A percentile compares a stretch with the other conserved stretches of the same genome.
These are phyloP conservation scores for Mungos mungo DNA, from an alignment of 2,113 vertebrate species.

Conservation along the genomic window DNA sequence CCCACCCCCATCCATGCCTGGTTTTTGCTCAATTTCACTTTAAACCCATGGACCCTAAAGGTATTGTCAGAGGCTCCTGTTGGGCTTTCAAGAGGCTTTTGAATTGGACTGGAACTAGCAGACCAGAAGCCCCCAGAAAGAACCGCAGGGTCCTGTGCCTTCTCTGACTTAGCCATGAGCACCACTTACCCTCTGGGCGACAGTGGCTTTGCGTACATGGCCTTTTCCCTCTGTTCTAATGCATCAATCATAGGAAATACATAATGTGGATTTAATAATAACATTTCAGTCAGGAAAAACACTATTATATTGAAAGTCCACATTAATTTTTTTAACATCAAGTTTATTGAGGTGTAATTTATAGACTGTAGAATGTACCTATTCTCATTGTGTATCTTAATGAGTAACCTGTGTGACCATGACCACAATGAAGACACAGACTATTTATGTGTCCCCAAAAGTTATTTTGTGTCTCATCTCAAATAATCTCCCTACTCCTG, in stretches of 20 bases:
- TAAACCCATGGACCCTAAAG: background rate
- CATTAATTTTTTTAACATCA: background rate
- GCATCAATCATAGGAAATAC: accelerated
- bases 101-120: background rate
- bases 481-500: background rate
- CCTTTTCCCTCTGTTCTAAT: background rate
- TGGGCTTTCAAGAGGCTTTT: background rate
- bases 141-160: background rate
- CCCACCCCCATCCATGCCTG: no score
- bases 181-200: background rate
- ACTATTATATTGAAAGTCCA: background rate
- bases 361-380: background rate
- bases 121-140: background rate
- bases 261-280: background rate
- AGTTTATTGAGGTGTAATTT: background rate
- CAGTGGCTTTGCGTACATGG: background rate
- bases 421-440: background rate
- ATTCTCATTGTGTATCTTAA: background rate
- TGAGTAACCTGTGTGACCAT: background rate
- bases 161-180: no score
- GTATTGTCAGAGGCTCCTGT: background rate
- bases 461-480: background rate
- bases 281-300: background rate
- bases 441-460: background rate
- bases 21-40: background rate